Conservation (phyloP, 2,888 invertebrate genomes). For the Amaurobius ferox region DNA sequence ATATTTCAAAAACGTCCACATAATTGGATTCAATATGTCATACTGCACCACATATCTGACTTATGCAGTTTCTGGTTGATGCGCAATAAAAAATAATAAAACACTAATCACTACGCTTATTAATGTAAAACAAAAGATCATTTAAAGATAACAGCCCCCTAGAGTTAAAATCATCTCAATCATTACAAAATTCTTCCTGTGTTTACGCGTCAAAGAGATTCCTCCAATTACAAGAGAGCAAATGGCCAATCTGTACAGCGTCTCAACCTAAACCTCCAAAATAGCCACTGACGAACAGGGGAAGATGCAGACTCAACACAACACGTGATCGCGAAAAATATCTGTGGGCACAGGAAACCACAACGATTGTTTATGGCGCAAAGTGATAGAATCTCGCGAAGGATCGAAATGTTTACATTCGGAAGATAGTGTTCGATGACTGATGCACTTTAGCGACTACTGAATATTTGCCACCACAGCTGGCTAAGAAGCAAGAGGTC, state of each 20-base stretch:
- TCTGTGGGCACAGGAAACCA: background rate
- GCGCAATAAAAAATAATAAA: too few species aligned
- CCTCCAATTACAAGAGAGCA: background rate
- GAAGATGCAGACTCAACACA: constrained; percentile 34
- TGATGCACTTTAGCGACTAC: constrained; percentile 17
- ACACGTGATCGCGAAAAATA: background rate
- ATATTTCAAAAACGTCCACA: too few species aligned
- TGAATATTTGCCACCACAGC: constrained; percentile 18
- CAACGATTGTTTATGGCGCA: background rate
- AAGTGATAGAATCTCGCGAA: constrained; percentile 45
- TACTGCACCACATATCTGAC: too few species aligned
- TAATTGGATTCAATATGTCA: too few species aligned
- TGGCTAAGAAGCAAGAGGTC: background rate
- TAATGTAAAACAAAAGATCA: background rate
- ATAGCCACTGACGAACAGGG: background rate
- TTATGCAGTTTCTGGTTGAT: too few species aligned
- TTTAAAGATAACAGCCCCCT: background rate
- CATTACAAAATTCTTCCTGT: background rate
- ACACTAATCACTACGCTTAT: too few species aligned
- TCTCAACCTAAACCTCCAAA: background rate
- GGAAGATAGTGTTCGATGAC: constrained; percentile 25
- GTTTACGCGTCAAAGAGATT: background rate
- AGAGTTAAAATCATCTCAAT: background rate
- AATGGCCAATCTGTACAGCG: background rate
- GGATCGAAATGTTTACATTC: constrained; percentile 43